A percentile compares a stretch with the other conserved stretches of the same genome.
Conservation (phyloP, 2,888 invertebrate species). For the Polia nebulosa region DNA sequence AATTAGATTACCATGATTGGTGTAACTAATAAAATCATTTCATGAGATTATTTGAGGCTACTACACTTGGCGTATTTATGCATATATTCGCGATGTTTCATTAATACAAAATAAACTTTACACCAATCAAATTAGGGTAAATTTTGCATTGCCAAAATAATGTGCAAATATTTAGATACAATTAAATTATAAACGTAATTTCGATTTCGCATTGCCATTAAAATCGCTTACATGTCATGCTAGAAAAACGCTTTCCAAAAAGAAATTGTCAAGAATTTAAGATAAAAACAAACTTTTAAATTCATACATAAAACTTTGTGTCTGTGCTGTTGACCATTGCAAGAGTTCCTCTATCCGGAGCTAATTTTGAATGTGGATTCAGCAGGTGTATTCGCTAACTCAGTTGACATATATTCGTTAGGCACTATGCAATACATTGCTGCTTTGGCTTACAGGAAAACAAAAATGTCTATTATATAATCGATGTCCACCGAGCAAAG, state of each 20-base stretch:
- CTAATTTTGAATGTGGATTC: too few species aligned
- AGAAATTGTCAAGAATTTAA: slow-evolving; percentile 14
- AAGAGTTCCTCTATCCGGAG: too few species aligned
- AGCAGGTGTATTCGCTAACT: too few species aligned
- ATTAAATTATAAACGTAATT: slow-evolving; percentile 13
- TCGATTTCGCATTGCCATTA: neutral
- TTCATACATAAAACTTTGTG: too few species aligned
- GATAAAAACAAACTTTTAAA: too few species aligned
- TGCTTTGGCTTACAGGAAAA: too few species aligned
- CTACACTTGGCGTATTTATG: slow-evolving; percentile 11
- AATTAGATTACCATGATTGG: slow-evolving; percentile 48
- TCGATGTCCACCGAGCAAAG: too few species aligned
- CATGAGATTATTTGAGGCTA: slow-evolving; percentile 31
- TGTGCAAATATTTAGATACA: neutral
- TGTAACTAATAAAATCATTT: slow-evolving; percentile 46
- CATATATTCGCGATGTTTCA: neutral
- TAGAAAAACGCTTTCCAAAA: neutral
- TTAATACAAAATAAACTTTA: slow-evolving; percentile 6
- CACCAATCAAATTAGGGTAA: neutral
- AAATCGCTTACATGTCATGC: neutral
- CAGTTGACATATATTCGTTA: too few species aligned
- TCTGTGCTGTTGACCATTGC: too few species aligned
- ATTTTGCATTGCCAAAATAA: neutral
- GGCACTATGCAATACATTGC: too few species aligned
- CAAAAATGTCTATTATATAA: too few species aligned